Evolutionary conservation across 92 coral and sea anemone genomes (phyloP).

Genomic region (Umimayanthus chanpuru): DNA sequence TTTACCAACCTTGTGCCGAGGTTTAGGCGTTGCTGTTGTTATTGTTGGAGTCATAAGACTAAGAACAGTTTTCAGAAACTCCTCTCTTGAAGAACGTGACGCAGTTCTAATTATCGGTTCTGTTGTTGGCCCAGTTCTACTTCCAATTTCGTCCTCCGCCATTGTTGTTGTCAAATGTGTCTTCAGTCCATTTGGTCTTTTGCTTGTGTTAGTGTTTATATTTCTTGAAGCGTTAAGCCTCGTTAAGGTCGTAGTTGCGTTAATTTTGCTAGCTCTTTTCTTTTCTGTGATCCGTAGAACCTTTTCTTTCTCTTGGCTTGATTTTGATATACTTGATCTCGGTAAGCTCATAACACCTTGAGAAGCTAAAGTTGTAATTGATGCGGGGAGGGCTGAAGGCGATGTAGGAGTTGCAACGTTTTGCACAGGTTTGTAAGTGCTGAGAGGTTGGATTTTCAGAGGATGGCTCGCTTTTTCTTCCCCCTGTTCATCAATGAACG

Average conservation of each 20-base stretch:
- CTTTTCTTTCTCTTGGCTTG: not conserved
- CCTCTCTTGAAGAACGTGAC: not conserved
- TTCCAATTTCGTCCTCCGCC: not conserved
- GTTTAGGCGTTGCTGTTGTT: not conserved
- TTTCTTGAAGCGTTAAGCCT: not conserved
- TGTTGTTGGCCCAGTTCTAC: not conserved
- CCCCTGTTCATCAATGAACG: constrained; percentile 77
- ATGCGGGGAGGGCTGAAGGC: constrained; percentile 68
- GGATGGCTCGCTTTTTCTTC: not conserved
- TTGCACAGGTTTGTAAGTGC: constrained; percentile 32
- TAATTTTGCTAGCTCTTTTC: not conserved
- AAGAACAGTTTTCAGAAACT: constrained; percentile 20
- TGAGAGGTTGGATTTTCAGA: constrained; percentile 28
- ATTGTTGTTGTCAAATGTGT: not conserved
- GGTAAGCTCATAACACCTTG: not conserved
- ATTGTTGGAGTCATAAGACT: constrained; percentile 32
- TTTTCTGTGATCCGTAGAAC: not conserved
- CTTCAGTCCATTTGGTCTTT: not conserved
- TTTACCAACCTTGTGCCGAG: not conserved
- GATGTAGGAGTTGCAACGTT: constrained; percentile 26
- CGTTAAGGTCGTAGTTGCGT: not conserved
- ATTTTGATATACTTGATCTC: not conserved
- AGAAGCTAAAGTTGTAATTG: constrained; percentile 14
- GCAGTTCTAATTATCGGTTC: not conserved
- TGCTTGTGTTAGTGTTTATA: not conserved